Evolutionary conservation across 2,797 vertebrate species (phyloP), one percentile per base, ranked within the genome.

Genomic region (Malacoraja senta): DNA sequence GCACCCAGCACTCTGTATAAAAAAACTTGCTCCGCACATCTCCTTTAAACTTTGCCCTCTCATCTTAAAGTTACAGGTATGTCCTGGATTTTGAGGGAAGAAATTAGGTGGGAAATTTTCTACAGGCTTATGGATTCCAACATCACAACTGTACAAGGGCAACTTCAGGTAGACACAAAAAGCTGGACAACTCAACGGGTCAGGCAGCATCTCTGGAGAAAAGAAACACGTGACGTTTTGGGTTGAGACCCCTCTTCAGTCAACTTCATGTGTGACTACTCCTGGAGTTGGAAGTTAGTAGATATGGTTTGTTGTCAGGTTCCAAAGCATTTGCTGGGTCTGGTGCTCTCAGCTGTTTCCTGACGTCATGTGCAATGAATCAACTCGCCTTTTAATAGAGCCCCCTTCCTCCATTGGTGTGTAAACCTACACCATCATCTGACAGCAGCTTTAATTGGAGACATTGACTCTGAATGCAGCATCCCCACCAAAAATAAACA

Each of bases 401-500:
- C 9, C 6, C 78, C 78, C 78, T 38, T 19, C n/a, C 65, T 71
- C 90, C 90, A 26, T 24, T 58, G 29, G 71, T 74, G 38, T 10
- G 90, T 74, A 92, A 76, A 58, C 71, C 38, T 74, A 92, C 38
- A 76, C 90, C 90, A 72, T 72, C 71, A 76, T 72, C 71, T 92
- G 90, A 92, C 71, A 76, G 90, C 24, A 92, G 90, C 90, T 74
- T 92, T 92, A 92, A 92, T 92, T 92, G 72, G 90, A 92, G 76
- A 76, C 58, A 53, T 71, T 92, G 53, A 92, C 90, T 76, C n/a
- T 58, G 44, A 53, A 92, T 74, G 90, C 21, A 26, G 13, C 10
- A 53, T 44, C 35, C 71, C 9, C 38, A 26, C 38, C 71, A 74
- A 91, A 76, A 90, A 92, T 29, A 76, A 92, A 92, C 68, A 68